Percentiles rank a stretch among this genome's conserved stretches.
Conservation (phyloP, 2,113 vertebrate genomes). For the Barnardius zonarius region DNA sequence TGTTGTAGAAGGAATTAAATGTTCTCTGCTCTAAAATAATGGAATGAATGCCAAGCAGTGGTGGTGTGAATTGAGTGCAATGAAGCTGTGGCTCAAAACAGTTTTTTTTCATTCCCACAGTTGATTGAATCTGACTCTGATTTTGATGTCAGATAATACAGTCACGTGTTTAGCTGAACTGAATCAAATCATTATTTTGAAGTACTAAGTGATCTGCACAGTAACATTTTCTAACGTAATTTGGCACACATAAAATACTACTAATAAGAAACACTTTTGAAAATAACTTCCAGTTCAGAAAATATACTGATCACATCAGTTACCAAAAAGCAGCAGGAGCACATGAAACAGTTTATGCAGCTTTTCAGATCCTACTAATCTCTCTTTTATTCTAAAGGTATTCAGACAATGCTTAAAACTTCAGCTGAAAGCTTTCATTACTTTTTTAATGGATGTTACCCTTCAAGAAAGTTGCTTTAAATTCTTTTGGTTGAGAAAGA, state of each 20-base stretch:
- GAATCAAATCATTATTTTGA: not conserved
- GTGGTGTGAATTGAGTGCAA: not conserved
- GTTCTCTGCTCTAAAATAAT: not conserved
- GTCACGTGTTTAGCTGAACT: not conserved
- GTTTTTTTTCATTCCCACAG: not conserved
- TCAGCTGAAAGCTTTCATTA: not conserved
- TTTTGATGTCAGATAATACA: not conserved
- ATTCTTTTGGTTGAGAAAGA: not conserved
- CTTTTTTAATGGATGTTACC: not conserved
- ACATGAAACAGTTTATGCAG: not conserved
- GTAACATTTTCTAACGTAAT: not conserved
- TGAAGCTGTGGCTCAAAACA: not conserved
- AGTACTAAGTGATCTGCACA: not conserved
- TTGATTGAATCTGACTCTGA: not conserved
- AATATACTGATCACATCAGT: not conserved
- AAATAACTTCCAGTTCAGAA: not conserved
- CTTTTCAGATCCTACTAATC: not conserved
- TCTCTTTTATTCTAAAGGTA: not conserved
- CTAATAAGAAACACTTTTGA: not conserved
- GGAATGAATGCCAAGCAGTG: not conserved
- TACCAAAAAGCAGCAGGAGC: not conserved
- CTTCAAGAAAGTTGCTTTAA: not conserved
- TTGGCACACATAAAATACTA: not conserved
- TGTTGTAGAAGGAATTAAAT: not conserved
- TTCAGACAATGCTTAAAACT: not conserved